Evolutionary conservation across 2,113 vertebrate species (phyloP), one percentile per base, ranked within the genome.

Genomic region (Petaurus breviceps): DNA sequence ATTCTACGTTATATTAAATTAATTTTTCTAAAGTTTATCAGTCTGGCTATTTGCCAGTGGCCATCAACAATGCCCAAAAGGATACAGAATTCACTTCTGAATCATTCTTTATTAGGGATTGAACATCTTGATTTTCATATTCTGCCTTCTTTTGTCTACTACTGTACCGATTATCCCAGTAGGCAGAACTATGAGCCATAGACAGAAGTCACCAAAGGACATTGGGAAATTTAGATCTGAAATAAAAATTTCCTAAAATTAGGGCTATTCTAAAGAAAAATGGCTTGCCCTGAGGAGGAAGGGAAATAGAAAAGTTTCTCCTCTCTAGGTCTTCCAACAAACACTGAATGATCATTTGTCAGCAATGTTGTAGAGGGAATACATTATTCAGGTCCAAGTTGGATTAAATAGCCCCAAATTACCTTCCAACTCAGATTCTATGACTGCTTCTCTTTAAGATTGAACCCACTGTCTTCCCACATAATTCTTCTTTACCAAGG

Each of bases 21-120:
- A 5, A 22, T 90, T 50, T 91, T 95, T 93, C 90, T 96, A 55
- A 96, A 91, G 91, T 91, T 90, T 46, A 92, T 1, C 54, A 51
- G 52, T 51, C n/a, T 94, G 2, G 26, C 77, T 57, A 95, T 94
- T 94, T 55, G 92, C 37, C 50, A 92, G 0, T 53, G 22, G 90
- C 37, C 19, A 43, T 23, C n/a, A 84, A 43, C 19, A 77, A 77
- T 43, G 31, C 11, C 57, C 57, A 68, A 37, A 68, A n/a, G 37
- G 16, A 84, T 8, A 43, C 6, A 43, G 68, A 84, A 84, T 84
- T 43, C 68, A 43, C n/a, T 84, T 84, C 7, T 84, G 16, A 84
- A 43, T 84, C 68, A 43, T 23, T 84, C n/a, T 84, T 84, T 84
- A 43, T 43, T 84, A 84, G n/a, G 4, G 31, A 77, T 4, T n/a